Conservation (phyloP, 2,113 vertebrate species). For the Alexandromys fortis region DNA sequence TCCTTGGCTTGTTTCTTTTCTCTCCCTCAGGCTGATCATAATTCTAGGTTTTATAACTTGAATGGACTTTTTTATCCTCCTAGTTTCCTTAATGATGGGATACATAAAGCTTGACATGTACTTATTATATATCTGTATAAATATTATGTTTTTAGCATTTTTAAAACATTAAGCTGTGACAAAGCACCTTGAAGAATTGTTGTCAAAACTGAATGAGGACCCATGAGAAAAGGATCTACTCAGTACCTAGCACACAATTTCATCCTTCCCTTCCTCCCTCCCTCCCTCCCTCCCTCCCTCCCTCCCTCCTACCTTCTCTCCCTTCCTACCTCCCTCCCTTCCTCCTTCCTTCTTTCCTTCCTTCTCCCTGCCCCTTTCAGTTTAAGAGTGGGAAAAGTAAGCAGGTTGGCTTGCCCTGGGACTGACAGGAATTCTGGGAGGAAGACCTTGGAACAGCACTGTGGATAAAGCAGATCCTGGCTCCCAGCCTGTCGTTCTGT, state of each 20-base stretch:
- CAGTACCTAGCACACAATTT: not conserved
- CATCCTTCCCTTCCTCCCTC: not conserved
- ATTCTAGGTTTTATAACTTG: slow-evolving; percentile 41
- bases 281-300: not conserved
- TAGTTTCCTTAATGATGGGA: slow-evolving; percentile 62
- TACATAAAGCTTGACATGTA: slow-evolving; percentile 47
- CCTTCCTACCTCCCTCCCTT: not conserved
- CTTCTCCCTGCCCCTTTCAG: not conserved
- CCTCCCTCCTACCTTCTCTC: not conserved
- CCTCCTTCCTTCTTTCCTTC: not conserved
- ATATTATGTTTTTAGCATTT: slow-evolving; percentile 60
- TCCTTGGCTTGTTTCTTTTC: not conserved
- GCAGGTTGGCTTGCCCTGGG: not conserved
- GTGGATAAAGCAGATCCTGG: not conserved
- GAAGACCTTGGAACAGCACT: not conserved
- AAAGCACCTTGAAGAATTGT: not conserved
- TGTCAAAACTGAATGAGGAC: slow-evolving; percentile 3
- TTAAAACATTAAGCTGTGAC: slow-evolving; percentile 43
- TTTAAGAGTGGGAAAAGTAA: not conserved
- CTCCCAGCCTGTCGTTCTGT: not conserved
- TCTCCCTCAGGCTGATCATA: not conserved
- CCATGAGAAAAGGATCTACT: not conserved
- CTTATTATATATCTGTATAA: slow-evolving; percentile 47
- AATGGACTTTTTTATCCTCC: not conserved
- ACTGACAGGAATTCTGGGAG: not conserved